Conservation (phyloP, 2,888 invertebrate genomes). For the Ophion ventricosus region DNA sequence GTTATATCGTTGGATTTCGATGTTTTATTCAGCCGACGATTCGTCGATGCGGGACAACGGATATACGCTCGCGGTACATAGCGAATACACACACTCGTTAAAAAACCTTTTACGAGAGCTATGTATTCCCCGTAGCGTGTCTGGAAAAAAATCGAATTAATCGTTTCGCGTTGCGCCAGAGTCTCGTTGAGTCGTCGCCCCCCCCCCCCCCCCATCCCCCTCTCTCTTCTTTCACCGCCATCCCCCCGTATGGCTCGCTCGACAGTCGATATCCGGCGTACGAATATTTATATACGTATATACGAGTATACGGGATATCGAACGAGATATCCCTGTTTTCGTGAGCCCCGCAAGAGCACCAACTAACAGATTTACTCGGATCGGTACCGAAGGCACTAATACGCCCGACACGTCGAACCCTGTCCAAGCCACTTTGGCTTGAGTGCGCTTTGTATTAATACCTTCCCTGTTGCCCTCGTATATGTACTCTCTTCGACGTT, state of each 20-base stretch:
- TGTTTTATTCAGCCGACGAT: conserved; percentile 13
- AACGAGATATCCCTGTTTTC: conserved; percentile 60
- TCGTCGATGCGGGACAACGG: background rate
- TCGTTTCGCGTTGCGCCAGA: conserved; percentile 55
- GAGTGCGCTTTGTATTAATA: conserved; percentile 67
- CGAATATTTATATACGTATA: conserved; percentile 28
- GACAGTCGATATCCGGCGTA: conserved; percentile 51
- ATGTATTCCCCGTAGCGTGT: conserved; percentile 44
- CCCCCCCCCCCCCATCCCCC: too few relatives aligned
- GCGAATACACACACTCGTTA: conserved; percentile 31
- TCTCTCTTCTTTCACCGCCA: too few relatives aligned
- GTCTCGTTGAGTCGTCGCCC: conserved; percentile 8
- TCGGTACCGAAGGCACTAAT: conserved; percentile 60
- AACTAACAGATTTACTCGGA: conserved; percentile 60
- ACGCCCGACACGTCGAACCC: conserved; percentile 61
- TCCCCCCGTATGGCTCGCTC: conserved; percentile 27
- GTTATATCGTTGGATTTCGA: conserved; percentile 5
- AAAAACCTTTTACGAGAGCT: conserved; percentile 64
- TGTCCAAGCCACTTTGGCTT: conserved; percentile 64
- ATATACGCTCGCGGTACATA: background rate
- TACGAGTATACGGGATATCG: background rate
- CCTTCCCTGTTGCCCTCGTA: conserved; percentile 30
- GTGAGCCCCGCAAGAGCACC: conserved; percentile 55
- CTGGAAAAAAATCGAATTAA: conserved; percentile 69
- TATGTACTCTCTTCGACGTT: conserved; percentile 24